A percentile compares a stretch with the other conserved stretches of the same genome.
Conservation (phyloP, 37 sponge, comb jelly and placozoan genomes). For the Beroe ovata region DNA sequence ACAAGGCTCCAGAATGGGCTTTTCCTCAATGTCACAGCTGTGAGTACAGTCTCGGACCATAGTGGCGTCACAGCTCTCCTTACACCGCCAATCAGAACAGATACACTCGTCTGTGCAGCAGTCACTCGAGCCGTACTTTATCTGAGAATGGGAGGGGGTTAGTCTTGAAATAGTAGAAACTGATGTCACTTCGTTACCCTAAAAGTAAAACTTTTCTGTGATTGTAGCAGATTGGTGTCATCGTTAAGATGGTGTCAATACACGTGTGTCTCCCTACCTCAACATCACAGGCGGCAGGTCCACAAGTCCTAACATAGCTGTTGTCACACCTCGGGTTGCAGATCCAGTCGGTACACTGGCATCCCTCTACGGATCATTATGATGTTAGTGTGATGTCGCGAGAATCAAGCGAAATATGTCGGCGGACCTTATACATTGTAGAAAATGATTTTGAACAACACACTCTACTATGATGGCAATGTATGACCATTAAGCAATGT, state of each 20-base stretch:
- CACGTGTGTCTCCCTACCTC: conserved; percentile 12
- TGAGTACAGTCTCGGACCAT: not conserved
- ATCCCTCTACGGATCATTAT: too few species aligned
- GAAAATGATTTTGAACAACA: too few species aligned
- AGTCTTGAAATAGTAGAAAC: too few species aligned
- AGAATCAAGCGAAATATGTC: too few species aligned
- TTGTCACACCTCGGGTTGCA: conserved; percentile 25
- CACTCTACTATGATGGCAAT: too few species aligned
- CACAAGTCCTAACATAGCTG: conserved; percentile 12
- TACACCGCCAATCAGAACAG: not conserved
- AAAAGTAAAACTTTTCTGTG: too few species aligned
- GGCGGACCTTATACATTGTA: too few species aligned
- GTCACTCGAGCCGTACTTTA: not conserved
- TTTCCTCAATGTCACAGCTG: not conserved
- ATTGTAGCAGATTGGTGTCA: too few species aligned
- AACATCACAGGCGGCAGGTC: conserved; percentile 21
- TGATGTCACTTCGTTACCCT: too few species aligned
- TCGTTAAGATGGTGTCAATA: too few species aligned
- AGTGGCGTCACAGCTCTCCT: not conserved
- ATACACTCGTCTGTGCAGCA: conserved; percentile 36
- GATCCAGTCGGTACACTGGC: conserved; percentile 9
- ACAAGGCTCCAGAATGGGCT: not conserved
- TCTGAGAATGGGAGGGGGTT: not conserved
- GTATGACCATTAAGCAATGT: too few species aligned
- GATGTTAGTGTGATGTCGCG: too few species aligned